A percentile compares a stretch with the other conserved stretches of the same genome.
These are phyloP conservation scores for Isoperla grammatica DNA, from an alignment of 2,888 invertebrate genomes.

Conservation along the genomic window DNA sequence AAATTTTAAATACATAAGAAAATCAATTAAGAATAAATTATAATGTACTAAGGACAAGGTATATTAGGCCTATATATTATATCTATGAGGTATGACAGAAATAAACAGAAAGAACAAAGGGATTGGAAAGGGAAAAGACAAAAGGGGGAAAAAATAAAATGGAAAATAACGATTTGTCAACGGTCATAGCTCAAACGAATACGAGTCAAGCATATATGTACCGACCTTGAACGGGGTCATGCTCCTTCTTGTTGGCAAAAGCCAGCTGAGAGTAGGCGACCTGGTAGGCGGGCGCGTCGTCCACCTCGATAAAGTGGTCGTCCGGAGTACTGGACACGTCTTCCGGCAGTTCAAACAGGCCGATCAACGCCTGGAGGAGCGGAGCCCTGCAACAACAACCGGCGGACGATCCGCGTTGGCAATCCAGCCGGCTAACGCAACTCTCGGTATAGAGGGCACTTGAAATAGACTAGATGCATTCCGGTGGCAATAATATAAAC, in stretches of 20 bases:
- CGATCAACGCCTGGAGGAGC: slow-evolving; percentile 64
- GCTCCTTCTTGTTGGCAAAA: slow-evolving; percentile 69
- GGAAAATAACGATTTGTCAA: background rate
- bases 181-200: background rate
- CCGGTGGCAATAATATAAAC: no score
- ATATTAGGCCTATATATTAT: no score
- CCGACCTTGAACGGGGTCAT: slow-evolving; percentile 68
- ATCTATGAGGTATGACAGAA: no score
- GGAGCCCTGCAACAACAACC: background rate
- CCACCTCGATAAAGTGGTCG: slow-evolving; percentile 77
- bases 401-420: background rate
- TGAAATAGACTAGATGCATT: no score
- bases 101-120: background rate
- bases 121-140: no score
- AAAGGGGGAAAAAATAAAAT: no score
- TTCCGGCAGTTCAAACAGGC: slow-evolving; percentile 82
- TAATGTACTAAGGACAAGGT: no score
- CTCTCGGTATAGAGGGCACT: no score
- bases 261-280: slow-evolving; percentile 81
- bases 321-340: slow-evolving; percentile 74
- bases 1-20: no score
- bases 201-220: background rate
- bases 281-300: slow-evolving; percentile 81
- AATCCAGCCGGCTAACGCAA: no score
- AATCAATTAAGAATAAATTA: no score